phyloP scores from a whole-genome alignment of 2,888 invertebrate genomes.

The Heliconius erato region DNA sequence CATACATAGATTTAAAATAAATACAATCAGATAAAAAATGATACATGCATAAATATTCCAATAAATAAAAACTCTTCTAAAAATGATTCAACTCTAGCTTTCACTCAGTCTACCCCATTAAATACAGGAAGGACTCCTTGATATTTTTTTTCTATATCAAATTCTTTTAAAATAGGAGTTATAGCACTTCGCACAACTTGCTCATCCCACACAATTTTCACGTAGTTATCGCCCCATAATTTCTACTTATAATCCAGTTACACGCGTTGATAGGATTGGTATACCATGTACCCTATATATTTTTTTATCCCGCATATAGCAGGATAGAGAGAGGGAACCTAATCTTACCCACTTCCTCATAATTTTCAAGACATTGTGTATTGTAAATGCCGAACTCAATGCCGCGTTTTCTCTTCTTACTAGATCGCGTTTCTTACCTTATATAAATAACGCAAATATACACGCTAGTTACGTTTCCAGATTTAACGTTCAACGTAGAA shows the following conservation, averaged over 20 bases:
- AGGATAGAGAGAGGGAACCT: not conserved
- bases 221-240: slow-evolving; percentile 28
- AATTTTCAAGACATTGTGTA: too few relatives aligned
- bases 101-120: not conserved
- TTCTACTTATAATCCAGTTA: slow-evolving; percentile 30
- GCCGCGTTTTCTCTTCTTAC: not conserved
- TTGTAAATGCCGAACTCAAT: not conserved
- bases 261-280: slow-evolving; percentile 37
- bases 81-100: not conserved
- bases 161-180: not conserved
- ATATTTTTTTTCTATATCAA: not conserved
- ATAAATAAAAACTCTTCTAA: too few relatives aligned
- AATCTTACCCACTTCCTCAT: not conserved
- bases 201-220: not conserved
- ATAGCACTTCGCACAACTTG: not conserved
- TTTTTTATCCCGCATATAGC: not conserved
- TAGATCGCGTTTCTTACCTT: not conserved
- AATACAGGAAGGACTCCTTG: not conserved
- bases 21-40: too few relatives aligned
- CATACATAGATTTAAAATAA: too few relatives aligned
- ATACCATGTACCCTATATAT: not conserved
- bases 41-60: too few relatives aligned
- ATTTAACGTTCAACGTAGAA: not conserved
- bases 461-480: not conserved
- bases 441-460: not conserved